Conservation (phyloP, 2,797 vertebrate genomes). For the Podarcis lilfordi region DNA sequence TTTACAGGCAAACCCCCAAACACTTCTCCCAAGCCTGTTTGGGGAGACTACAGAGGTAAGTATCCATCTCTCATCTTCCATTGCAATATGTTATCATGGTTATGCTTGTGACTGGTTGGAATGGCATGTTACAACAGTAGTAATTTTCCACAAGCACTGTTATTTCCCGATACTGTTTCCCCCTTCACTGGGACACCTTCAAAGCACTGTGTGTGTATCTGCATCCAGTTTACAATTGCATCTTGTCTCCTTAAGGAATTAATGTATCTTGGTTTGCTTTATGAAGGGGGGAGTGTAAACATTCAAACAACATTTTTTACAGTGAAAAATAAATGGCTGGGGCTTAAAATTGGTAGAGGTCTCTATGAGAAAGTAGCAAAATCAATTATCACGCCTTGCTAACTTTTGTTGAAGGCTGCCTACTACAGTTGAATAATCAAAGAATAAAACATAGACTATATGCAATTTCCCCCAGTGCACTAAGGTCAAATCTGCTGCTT, state of each 20-base stretch:
- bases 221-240: background rate
- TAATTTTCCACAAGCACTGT: background rate
- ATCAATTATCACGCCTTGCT: background rate
- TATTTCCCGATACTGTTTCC: background rate
- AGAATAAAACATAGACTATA: background rate
- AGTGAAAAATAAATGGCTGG: background rate
- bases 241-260: background rate
- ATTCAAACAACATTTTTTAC: background rate
- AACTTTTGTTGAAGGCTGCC: background rate
- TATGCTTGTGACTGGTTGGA: background rate
- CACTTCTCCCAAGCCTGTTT: background rate
- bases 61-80: background rate
- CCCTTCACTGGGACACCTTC: background rate
- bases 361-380: background rate
- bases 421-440: background rate
- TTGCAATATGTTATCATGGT: background rate
- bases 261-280: background rate
- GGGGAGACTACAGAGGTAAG: background rate
- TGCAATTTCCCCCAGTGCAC: background rate
- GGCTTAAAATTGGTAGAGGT: background rate
- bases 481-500: slow-evolving; percentile 11
- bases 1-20: background rate
- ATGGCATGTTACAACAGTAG: background rate
- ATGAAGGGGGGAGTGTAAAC: background rate
- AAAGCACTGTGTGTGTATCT: background rate